phyloP scores from a whole-genome alignment of 2,888 invertebrate genomes.

The Limnephilus marmoratus region DNA sequence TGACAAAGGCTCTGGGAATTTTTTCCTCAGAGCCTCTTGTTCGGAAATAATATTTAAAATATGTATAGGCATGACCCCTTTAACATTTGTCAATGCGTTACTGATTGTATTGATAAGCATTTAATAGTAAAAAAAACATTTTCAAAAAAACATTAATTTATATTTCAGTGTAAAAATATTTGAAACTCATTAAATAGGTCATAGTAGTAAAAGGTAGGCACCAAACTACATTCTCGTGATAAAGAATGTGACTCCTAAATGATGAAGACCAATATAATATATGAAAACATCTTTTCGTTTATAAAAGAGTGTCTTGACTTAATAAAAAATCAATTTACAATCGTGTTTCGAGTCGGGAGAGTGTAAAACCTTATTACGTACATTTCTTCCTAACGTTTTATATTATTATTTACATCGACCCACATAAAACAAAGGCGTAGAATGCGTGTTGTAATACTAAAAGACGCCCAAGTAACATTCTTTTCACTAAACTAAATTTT shows the following conservation, averaged over 20 bases:
- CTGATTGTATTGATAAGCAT: no score
- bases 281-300: slow-evolving; percentile 24
- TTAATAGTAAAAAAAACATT: no score
- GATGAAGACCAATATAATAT: not conserved
- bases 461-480: not conserved
- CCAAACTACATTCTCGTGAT: not conserved
- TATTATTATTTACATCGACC: not conserved
- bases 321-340: slow-evolving; percentile 45
- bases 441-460: not conserved
- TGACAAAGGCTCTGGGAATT: no score
- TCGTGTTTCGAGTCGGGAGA: slow-evolving; percentile 7
- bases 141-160: no score
- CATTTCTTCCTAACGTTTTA: not conserved
- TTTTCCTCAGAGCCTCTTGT: no score
- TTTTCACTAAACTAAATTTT: not conserved
- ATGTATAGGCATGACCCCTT: no score
- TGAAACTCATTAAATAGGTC: not conserved
- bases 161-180: not conserved
- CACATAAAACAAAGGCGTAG: not conserved
- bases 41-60: no score
- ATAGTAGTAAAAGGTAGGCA: not conserved
- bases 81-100: no score
- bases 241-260: not conserved
- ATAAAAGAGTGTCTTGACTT: not conserved
- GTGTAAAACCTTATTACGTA: not conserved